Percentiles rank a stretch among this genome's conserved stretches.
phyloP scores from a whole-genome alignment of 2,113 vertebrate genomes.

The Puffinus mauretanicus region DNA sequence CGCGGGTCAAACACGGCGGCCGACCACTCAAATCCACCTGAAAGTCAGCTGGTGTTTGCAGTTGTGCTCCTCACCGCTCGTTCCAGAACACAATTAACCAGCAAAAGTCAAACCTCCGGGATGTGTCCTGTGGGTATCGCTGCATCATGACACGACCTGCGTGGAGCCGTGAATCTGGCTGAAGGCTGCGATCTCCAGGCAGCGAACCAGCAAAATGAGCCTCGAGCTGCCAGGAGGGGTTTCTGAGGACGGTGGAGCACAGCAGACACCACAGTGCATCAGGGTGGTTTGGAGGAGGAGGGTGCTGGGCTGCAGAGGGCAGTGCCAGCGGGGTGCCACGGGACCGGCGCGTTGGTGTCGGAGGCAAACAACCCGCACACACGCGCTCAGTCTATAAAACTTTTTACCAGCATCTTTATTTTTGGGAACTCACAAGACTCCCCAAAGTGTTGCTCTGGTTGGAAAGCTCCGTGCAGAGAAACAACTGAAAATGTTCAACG shows the following conservation, averaged over 20 bases:
- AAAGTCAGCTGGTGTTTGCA: too few relatives aligned
- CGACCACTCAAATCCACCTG: accelerated
- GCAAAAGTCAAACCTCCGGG: too few relatives aligned
- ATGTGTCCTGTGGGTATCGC: accelerated
- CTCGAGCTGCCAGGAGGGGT: not conserved
- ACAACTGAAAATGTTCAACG: accelerated
- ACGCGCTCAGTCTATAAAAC: accelerated
- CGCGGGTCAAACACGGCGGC: accelerated
- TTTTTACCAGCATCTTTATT: not conserved
- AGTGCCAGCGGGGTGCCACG: not conserved
- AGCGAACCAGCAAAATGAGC: accelerated
- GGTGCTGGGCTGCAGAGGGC: not conserved
- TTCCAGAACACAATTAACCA: too few relatives aligned
- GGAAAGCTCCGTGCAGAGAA: not conserved
- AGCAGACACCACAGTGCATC: accelerated
- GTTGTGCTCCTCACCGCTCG: not conserved
- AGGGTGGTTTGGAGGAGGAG: not conserved
- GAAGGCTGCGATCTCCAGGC: too few relatives aligned
- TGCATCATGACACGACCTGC: accelerated
- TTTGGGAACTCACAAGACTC: too few relatives aligned
- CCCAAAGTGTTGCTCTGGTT: accelerated
- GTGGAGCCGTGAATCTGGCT: accelerated
- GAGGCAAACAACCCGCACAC: not conserved
- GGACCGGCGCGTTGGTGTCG: not conserved
- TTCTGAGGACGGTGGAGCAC: not conserved